A percentile compares a stretch with the other conserved stretches of the same genome.
Conservation (phyloP, 2,113 vertebrate genomes). For the Tonatia bakeri region DNA sequence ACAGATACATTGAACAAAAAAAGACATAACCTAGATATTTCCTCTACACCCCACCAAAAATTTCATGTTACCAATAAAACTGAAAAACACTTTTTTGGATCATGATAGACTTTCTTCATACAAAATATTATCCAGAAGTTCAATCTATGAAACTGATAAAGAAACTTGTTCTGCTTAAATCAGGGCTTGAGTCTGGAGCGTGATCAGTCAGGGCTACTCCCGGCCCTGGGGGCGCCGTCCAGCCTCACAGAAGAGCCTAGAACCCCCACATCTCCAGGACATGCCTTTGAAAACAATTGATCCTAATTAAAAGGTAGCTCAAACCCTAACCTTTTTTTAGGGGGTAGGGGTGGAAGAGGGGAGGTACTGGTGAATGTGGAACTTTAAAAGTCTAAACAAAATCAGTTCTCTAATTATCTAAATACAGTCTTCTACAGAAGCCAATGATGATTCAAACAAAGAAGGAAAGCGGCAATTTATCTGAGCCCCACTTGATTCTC, state of each 20-base stretch:
- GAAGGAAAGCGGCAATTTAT: neutral
- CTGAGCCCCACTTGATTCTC: neutral
- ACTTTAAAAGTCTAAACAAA: constrained; percentile 9
- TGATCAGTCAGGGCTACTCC: neutral
- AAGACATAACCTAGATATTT: no score
- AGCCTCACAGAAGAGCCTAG: neutral
- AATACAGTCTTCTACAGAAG: constrained; percentile 2
- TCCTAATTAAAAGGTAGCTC: neutral
- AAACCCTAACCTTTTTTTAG: neutral
- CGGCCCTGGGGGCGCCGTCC: rapidly evolving
- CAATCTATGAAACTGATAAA: neutral
- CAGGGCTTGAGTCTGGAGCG: neutral
- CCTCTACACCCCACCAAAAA: rapidly evolving
- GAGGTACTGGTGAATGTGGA: neutral
- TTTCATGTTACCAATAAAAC: neutral
- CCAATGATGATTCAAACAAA: constrained; percentile 18
- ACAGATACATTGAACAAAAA: neutral
- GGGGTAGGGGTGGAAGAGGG: no score
- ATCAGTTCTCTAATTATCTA: constrained; percentile 16
- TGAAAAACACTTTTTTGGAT: neutral
- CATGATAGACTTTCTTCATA: neutral
- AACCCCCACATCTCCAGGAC: neutral
- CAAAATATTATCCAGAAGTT: neutral
- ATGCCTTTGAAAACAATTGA: neutral
- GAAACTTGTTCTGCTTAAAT: neutral